Base-by-base conservation (phyloP, 2,113 vertebrate species). In the Procavia capensis region DNA sequence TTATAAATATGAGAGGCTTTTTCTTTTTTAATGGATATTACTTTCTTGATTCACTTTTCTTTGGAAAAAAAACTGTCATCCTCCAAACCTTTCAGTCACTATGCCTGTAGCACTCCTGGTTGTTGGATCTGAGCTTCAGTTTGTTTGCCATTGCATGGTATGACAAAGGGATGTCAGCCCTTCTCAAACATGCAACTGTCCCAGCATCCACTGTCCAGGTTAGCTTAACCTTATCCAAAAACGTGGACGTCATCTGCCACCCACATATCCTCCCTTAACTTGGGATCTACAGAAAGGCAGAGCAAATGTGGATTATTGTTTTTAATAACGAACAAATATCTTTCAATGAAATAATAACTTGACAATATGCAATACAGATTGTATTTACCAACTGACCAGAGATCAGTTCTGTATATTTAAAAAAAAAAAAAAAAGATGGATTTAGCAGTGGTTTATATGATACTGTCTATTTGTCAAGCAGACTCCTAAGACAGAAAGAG, bases 1-100 rank as follows among this genome's bases (percentile, higher is more conserved):
- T 98, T 63, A 7, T 98, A 97, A 98, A 97, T 98, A 96, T 91
- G 90, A 94, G 85, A 88, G 84, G 82, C 79, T 93, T 75, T 96
- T 76, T 2, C 93, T 75, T 96, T 76, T 2, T 76, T 81, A 36
- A 80, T 75, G 64, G 47, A 96, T 66, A 80, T 70, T 87, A 75
- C 78, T 92, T 87, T 92, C 94, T 54, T 91, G 72, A 94, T 79
- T 91, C 88, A 97, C 68, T 97, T 96, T 94, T 97, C 64, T 95
- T 95, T 85, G 79, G 25, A 54, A 95, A 96, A 97, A 80, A 96
- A 97, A 80, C 85, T 95, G 93, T 11, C 70, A 9, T 36, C 47
- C 19, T 16, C 93, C 92, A 96, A 93, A 88, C 54, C 78, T 93
- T 97, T 78, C 63, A 94, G 45, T 92, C 82, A 24, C 29, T 72